Percentiles rank a stretch among this genome's conserved stretches.
Evolutionary conservation across 2,797 vertebrate genomes (phyloP).

Genomic region (Periparus ater): DNA sequence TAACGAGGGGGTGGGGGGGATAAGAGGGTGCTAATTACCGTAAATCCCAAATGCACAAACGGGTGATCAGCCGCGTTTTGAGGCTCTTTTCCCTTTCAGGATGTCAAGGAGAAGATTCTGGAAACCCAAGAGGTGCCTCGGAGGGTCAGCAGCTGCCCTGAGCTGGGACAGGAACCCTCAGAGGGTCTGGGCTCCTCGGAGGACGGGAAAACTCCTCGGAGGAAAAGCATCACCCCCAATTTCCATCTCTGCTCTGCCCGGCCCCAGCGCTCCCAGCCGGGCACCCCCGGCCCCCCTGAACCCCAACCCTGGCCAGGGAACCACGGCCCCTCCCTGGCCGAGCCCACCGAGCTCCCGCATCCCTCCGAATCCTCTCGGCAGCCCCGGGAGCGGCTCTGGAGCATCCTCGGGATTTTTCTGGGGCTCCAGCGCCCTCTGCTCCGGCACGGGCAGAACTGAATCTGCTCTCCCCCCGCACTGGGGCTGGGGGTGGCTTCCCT

Average conservation of each 20-base stretch:
- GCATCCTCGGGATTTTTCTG: not conserved
- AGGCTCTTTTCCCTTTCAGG: not conserved
- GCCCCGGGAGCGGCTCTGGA: rapidly evolving
- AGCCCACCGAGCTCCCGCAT: not conserved
- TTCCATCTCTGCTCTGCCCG: not conserved
- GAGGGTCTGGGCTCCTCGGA: not conserved
- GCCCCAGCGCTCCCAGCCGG: not conserved
- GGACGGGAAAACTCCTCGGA: not conserved
- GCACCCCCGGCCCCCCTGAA: rapidly evolving
- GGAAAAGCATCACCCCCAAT: not conserved
- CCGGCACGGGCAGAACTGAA: slow-evolving; percentile 11
- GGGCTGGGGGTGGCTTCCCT: not conserved
- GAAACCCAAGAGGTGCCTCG: rapidly evolving
- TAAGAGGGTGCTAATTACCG: not conserved
- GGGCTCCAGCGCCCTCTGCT: slow-evolving; percentile 63
- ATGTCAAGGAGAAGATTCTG: not conserved
- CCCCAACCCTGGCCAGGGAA: rapidly evolving
- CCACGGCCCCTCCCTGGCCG: rapidly evolving
- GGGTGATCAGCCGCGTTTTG: not conserved
- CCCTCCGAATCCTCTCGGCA: rapidly evolving
- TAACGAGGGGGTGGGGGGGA: not conserved
- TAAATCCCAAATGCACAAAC: not conserved
- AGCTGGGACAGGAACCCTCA: not conserved
- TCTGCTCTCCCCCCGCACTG: not conserved
- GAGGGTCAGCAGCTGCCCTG: not conserved